Evolutionary conservation across 2,888 invertebrate genomes (phyloP).

Genomic region (Priocnemis perturbator): DNA sequence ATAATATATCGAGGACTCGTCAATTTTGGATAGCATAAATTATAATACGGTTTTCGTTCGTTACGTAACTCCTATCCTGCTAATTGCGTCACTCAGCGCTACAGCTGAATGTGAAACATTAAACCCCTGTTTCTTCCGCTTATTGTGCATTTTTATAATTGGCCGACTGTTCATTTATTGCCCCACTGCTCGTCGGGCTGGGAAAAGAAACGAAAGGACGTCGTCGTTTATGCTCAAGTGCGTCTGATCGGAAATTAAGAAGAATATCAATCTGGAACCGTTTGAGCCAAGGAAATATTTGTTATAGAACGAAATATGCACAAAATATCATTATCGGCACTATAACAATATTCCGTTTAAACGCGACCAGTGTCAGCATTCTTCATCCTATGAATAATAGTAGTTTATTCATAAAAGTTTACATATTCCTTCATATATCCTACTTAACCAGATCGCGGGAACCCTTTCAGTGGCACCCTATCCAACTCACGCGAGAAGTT

Average conservation of each 20-base stretch:
- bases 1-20: too few relatives aligned
- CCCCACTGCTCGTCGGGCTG: slow-evolving; percentile 4
- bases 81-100: slow-evolving; percentile 13
- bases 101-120: slow-evolving; percentile 21
- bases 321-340: too few relatives aligned
- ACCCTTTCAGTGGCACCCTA: too few relatives aligned
- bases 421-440: too few relatives aligned
- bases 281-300: neutral
- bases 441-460: too few relatives aligned
- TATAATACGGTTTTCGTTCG: neutral
- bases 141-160: slow-evolving; percentile 61
- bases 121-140: slow-evolving; percentile 25
- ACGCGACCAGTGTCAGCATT: too few relatives aligned
- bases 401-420: too few relatives aligned
- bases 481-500: too few relatives aligned
- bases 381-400: too few relatives aligned
- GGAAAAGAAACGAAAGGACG: neutral
- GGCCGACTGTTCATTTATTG: slow-evolving; percentile 57
- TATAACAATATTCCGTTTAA: too few relatives aligned
- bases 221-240: neutral
- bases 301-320: too few relatives aligned
- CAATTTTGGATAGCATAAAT: too few relatives aligned
- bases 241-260: neutral
- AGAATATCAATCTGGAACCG: neutral
- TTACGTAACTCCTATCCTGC: neutral